These are phyloP conservation scores for Polypedilum vanderplanki DNA, from an alignment of 1,140 invertebrate species.

Conservation along the genomic window DNA sequence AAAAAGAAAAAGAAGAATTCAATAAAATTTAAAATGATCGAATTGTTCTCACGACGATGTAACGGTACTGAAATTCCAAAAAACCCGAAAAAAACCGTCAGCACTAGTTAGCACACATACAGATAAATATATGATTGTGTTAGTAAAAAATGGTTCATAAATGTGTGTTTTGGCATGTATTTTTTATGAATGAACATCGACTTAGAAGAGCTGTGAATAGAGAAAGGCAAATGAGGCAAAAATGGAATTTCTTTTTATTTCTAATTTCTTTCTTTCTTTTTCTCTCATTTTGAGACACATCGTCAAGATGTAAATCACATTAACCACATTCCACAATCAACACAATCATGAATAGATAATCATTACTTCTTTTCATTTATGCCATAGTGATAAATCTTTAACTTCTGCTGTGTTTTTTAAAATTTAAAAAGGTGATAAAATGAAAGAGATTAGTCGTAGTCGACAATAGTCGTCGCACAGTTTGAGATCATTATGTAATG, in stretches of 20 bases:
- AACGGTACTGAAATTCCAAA: conserved; percentile 28
- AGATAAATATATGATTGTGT: neutral
- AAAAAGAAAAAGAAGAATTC: neutral
- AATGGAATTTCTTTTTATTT: conserved; percentile 10
- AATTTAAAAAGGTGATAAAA: neutral
- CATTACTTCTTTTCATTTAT: neutral
- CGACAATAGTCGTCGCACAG: neutral
- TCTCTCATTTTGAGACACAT: neutral
- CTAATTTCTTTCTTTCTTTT: neutral
- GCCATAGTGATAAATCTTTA: neutral
- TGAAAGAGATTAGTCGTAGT: neutral
- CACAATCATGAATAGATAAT: neutral
- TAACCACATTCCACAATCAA: neutral
- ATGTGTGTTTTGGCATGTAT: neutral
- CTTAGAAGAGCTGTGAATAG: neutral
- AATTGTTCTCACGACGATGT: conserved; percentile 28
- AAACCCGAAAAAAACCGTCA: conserved; percentile 26
- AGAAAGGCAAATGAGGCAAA: conserved; percentile 16
- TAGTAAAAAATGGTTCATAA: too few species aligned
- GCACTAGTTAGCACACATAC: neutral
- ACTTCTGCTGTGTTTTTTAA: neutral
- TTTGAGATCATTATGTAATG: conserved; percentile 24
- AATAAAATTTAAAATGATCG: neutral
- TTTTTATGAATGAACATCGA: neutral
- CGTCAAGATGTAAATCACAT: conserved; percentile 5